phyloP scores from a whole-genome alignment of 2,797 vertebrate genomes.

The Intellagama lesueurii region DNA sequence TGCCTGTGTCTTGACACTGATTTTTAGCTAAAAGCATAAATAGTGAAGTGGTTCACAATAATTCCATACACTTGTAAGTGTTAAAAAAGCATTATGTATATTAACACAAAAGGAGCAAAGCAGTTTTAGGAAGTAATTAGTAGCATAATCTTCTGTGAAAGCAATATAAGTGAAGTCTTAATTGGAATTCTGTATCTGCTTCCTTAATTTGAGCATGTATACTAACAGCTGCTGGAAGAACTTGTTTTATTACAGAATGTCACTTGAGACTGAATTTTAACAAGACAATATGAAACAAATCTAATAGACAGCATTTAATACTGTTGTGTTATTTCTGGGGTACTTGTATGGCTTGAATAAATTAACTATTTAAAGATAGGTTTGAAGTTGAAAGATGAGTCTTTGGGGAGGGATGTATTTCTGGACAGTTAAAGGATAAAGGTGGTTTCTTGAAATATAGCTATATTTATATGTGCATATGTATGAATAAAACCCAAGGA shows the following conservation, averaged over 20 bases:
- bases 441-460: neutral
- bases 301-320: neutral
- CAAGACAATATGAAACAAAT: conserved; percentile 18
- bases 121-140: neutral
- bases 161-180: neutral
- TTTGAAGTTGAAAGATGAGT: conserved; percentile 14
- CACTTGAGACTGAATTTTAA: conserved; percentile 20
- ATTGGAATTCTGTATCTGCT: neutral
- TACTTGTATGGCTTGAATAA: neutral
- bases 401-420: conserved; percentile 24
- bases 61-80: neutral
- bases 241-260: conserved; percentile 1
- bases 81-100: neutral
- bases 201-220: neutral
- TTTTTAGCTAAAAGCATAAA: neutral
- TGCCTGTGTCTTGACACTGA: neutral
- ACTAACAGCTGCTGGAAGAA: neutral
- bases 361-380: neutral
- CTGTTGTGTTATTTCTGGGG: neutral
- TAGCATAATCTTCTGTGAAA: neutral
- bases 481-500: conserved; percentile 2
- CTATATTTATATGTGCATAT: neutral
- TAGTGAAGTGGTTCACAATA: neutral
- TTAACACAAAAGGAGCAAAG: neutral
- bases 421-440: neutral